Evolutionary conservation across 2,797 vertebrate genomes (phyloP), one percentile per base, ranked within the genome.

Genomic region (Columba guinea): DNA sequence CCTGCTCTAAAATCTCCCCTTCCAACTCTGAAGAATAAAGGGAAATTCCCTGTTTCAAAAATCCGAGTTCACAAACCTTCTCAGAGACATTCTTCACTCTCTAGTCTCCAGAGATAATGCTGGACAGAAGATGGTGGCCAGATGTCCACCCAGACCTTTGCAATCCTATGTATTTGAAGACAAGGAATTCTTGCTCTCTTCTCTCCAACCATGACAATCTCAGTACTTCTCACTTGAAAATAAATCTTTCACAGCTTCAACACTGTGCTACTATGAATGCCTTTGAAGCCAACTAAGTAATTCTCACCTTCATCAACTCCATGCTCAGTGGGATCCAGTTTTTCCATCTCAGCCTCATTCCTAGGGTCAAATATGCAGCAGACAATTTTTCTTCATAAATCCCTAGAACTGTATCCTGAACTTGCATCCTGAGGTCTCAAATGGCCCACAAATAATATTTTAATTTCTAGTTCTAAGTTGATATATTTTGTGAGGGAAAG

Each of bases 341-440:
- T 64, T 68, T 83, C 23, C 14, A 37, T 16, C n/a, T 74, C 17
- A 48, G 3, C 5, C 5, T 85, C 10, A 30, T 2, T 32, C 14
- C 12, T 15, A 46, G 5, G 5, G 6, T 44, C 53, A 68, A 84
- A 60, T 32, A 48, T 7, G 2, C 14, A 55, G 10, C 32, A 48
- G 32, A 53, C 26, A 23, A 13, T 21, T 55, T 67, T 67, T 88
- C 30, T 77, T 55, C n/a, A 67, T 5, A 44, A 48, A 21, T 24
- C 11, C 30, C 10, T 56, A 35, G 28, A 83, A 2, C 9, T 2
- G 4, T 0, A 0, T n/a, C n/a, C n/a, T n/a, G n/a, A n/a, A n/a
- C n/a, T 60, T 78, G 1, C 30, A 12, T 46, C 7, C 15, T 32
- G 35, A 49, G 10, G 4, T 37, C 26, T 92, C 35, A 91, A 60